phyloP scores from a whole-genome alignment of 2,888 invertebrate genomes.

The Crepidodera aurea region DNA sequence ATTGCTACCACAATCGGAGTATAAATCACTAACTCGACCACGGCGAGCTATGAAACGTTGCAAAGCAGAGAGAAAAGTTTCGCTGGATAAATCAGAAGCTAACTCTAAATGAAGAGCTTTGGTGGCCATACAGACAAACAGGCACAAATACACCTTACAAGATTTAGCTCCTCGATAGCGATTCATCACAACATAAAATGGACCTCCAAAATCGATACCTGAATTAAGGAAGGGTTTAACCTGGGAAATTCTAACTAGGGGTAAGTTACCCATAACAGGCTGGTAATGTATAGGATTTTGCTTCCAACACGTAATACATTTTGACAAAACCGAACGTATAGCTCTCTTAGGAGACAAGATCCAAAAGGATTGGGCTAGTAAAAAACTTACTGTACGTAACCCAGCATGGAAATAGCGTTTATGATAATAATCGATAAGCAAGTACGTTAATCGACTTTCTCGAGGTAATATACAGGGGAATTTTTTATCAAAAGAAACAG shows the following conservation, averaged over 20 bases:
- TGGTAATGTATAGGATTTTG: neutral
- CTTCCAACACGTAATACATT: slow-evolving; percentile 16
- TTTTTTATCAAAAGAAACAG: slow-evolving; percentile 29
- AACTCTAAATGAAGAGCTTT: slow-evolving; percentile 8
- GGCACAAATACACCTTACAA: neutral
- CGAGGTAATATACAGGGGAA: slow-evolving; percentile 24
- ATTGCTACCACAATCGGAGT: too few relatives aligned
- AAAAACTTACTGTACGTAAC: neutral
- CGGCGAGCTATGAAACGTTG: slow-evolving; percentile 4
- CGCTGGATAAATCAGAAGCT: neutral
- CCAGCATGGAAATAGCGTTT: slow-evolving; percentile 2
- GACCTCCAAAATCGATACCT: slow-evolving; percentile 14
- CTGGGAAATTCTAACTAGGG: neutral
- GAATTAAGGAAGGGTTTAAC: slow-evolving; percentile 1
- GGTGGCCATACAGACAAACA: slow-evolving; percentile 1
- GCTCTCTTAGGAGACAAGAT: slow-evolving; percentile 16
- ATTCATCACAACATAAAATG: slow-evolving; percentile 3
- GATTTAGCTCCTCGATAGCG: slow-evolving; percentile 1
- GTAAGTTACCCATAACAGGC: slow-evolving; percentile 8
- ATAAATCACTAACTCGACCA: neutral
- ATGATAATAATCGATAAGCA: slow-evolving; percentile 8
- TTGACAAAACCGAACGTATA: neutral
- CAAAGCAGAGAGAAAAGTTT: neutral
- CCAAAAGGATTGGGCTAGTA: slow-evolving; percentile 16
- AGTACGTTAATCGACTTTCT: neutral